Evolutionary conservation across 1,140 invertebrate genomes (phyloP).

Genomic region (Dendroctonus valens): DNA sequence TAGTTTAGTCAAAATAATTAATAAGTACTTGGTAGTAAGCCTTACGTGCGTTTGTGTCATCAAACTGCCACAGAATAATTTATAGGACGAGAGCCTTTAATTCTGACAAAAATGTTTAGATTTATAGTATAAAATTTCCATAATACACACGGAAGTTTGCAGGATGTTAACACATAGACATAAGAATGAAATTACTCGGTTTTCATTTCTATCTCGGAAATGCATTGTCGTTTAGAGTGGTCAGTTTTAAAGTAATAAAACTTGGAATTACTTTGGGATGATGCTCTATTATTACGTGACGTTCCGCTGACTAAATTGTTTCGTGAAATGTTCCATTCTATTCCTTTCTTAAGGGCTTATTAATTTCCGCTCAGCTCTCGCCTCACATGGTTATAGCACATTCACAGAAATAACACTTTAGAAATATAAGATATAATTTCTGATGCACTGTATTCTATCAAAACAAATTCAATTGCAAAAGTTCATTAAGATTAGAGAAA

Average conservation of each 20-base stretch:
- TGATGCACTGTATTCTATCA: neutral
- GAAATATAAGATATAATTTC: neutral
- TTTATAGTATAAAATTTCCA: slow-evolving; percentile 4
- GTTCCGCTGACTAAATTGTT: slow-evolving; percentile 10
- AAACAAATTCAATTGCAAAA: too few relatives aligned
- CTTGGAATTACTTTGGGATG: slow-evolving; percentile 10
- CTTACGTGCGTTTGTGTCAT: too few relatives aligned
- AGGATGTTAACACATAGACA: slow-evolving; percentile 11
- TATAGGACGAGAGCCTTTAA: too few relatives aligned
- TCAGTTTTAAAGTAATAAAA: slow-evolving; percentile 14
- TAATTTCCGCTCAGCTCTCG: slow-evolving; percentile 5
- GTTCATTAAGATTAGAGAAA: too few relatives aligned
- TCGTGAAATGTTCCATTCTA: slow-evolving; percentile 3
- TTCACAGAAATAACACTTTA: slow-evolving; percentile 2
- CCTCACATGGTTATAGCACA: neutral
- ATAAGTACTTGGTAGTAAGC: too few relatives aligned
- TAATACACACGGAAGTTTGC: slow-evolving; percentile 9
- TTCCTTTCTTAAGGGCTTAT: slow-evolving; percentile 4
- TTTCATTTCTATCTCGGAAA: slow-evolving; percentile 11
- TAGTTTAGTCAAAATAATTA: too few relatives aligned
- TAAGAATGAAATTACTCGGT: slow-evolving; percentile 17
- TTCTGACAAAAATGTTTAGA: neutral
- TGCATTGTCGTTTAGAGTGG: slow-evolving; percentile 13
- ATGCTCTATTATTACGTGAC: slow-evolving; percentile 18
- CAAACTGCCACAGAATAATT: too few relatives aligned